Percentiles rank a stretch among this genome's conserved stretches.
phyloP scores from a whole-genome alignment of 2,888 invertebrate species.

The Oxystoma pomonae region DNA sequence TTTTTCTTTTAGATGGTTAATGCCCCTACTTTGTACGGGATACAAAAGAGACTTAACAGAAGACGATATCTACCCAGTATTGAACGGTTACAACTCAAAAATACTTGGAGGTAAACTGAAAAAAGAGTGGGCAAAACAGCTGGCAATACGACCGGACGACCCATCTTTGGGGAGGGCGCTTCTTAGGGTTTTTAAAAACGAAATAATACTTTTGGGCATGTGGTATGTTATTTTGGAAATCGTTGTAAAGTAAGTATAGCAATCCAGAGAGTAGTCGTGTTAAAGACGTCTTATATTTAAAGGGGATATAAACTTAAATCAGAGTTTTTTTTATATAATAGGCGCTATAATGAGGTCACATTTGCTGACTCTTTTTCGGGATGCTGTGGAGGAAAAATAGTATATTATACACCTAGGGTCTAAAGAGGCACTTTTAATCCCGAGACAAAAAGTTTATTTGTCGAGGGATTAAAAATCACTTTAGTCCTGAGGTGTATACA shows the following conservation, averaged over 20 bases:
- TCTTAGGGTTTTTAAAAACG: constrained; percentile 28
- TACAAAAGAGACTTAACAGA: constrained; percentile 47
- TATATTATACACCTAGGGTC: too few species aligned
- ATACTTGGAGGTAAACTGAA: constrained; percentile 45
- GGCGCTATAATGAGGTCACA: too few species aligned
- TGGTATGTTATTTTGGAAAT: constrained; percentile 25
- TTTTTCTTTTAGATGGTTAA: constrained; percentile 52
- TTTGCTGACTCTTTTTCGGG: too few species aligned
- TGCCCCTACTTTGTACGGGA: constrained; percentile 49
- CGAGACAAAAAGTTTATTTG: too few species aligned
- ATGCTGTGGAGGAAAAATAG: too few species aligned
- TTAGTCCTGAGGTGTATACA: too few species aligned
- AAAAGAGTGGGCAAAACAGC: constrained; percentile 33
- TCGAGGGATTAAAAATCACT: too few species aligned
- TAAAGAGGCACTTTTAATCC: too few species aligned
- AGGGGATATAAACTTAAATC: too few species aligned
- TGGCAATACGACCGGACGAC: constrained; percentile 23
- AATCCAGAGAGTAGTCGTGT: constrained; percentile 4
- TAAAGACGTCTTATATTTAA: too few species aligned
- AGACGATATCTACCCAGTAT: constrained; percentile 49
- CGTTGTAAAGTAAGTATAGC: constrained; percentile 22
- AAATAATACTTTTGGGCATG: constrained; percentile 21
- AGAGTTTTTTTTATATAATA: too few species aligned
- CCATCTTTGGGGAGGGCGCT: constrained; percentile 34
- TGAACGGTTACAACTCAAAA: constrained; percentile 46